Conservation (phyloP, 2,113 vertebrate genomes). For the Columbina picui region DNA sequence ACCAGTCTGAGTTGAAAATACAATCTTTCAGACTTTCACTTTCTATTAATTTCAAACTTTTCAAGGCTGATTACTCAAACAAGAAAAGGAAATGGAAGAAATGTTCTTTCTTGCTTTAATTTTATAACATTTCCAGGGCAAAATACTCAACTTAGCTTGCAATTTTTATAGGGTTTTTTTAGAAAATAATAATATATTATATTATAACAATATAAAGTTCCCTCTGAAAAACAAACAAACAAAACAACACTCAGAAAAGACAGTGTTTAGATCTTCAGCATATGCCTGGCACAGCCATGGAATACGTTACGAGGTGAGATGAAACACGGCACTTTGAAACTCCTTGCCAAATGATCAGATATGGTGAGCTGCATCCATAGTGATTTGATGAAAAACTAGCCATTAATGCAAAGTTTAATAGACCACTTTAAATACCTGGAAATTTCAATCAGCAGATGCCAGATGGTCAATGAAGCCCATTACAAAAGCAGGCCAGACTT, state of each 20-base stretch:
- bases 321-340: background rate
- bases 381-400: background rate
- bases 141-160: background rate
- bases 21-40: background rate
- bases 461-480: background rate
- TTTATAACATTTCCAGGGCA: background rate
- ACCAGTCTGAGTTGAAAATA: background rate
- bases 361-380: background rate
- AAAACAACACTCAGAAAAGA: background rate
- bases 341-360: background rate
- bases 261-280: background rate
- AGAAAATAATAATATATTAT: background rate
- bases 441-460: background rate
- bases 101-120: background rate
- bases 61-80: background rate
- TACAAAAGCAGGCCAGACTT: background rate
- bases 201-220: background rate
- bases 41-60: slow-evolving; percentile 29
- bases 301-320: background rate
- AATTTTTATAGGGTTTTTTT: background rate
- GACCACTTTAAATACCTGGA: background rate
- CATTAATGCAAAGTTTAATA: background rate
- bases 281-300: background rate
- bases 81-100: background rate
- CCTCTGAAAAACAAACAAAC: background rate